Conservation (phyloP, 2,888 invertebrate genomes). For the Mystacides longicornis region DNA sequence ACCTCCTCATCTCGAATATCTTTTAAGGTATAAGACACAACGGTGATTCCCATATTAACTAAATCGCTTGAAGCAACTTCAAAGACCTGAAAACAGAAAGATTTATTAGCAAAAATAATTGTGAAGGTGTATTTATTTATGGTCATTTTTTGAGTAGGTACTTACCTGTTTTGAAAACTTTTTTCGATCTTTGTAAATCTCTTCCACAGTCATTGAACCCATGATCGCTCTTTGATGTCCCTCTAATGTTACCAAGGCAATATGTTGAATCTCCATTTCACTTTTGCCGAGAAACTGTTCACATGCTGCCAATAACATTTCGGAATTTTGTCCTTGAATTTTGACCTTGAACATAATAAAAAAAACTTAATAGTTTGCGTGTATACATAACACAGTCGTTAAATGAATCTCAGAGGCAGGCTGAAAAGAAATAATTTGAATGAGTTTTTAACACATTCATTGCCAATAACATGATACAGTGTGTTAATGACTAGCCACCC, state of each 20-base stretch:
- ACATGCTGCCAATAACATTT: conserved; percentile 85
- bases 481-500: no score
- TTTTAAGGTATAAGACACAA: conserved; percentile 90
- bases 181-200: conserved; percentile 92
- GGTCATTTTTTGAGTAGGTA: not conserved
- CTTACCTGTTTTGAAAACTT: conserved; percentile 78
- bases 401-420: no score
- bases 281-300: conserved; percentile 89
- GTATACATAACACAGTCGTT: no score
- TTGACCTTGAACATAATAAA: conserved; percentile 56
- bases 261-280: conserved; percentile 82
- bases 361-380: not conserved
- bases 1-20: conserved; percentile 95
- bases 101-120: not conserved
- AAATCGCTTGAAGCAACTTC: conserved; percentile 92
- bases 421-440: no score
- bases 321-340: conserved; percentile 83
- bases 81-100: conserved; percentile 64
- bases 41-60: conserved; percentile 94
- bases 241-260: conserved; percentile 85
- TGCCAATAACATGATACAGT: no score
- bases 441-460: no score
- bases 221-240: conserved; percentile 93
- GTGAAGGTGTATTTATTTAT: not conserved
- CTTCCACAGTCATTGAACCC: conserved; percentile 96